These are phyloP conservation scores for Glyptemys insculpta DNA, from an alignment of 2,797 vertebrate genomes.

Conservation along the genomic window DNA sequence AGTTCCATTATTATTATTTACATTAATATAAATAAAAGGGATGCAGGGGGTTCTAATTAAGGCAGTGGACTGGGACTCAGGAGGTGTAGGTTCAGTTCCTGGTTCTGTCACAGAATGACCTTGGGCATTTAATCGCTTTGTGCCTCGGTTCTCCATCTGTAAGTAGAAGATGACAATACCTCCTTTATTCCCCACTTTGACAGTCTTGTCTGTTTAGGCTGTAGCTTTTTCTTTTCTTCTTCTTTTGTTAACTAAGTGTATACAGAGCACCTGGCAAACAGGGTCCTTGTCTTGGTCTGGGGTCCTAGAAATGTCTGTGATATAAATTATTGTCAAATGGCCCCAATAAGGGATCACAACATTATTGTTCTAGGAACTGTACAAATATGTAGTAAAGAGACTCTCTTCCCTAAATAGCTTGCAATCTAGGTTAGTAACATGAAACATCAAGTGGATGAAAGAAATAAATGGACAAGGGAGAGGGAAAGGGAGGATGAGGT, in stretches of 20 bases:
- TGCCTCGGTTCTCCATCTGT: background rate
- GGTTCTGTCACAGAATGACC: background rate
- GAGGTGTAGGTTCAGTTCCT: background rate
- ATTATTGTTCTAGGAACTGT: background rate
- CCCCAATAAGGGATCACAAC: background rate
- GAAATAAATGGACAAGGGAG: background rate
- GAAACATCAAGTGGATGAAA: background rate
- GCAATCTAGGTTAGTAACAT: background rate
- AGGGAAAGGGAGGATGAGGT: background rate
- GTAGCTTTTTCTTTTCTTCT: background rate
- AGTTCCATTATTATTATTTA: background rate
- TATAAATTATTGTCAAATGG: background rate
- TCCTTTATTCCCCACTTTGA: background rate
- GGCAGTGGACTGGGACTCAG: background rate
- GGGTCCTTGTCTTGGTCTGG: rapidly evolving
- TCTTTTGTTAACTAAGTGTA: background rate
- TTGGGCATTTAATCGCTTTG: background rate
- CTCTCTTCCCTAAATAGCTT: background rate
- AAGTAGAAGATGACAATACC: background rate
- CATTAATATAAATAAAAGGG: background rate
- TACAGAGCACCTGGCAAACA: background rate
- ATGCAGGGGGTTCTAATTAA: background rate
- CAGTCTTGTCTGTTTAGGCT: background rate
- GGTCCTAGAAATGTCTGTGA: background rate
- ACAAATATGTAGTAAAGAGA: background rate